Evolutionary conservation across 2,888 invertebrate genomes (phyloP).

Genomic region (Drosophila acutilabella): DNA sequence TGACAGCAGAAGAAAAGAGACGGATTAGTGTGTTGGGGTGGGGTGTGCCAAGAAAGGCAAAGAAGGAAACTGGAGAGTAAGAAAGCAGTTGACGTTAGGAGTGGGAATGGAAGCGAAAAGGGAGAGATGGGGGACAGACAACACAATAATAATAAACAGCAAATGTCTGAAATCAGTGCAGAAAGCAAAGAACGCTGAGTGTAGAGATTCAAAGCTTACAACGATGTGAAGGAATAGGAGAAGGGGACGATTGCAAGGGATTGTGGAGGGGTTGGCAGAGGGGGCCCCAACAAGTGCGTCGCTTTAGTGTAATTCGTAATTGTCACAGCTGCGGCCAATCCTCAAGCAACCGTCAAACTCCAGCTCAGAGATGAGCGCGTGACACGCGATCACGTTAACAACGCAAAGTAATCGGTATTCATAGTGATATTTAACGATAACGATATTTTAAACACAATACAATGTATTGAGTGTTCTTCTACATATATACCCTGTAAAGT

Average conservation of each 20-base stretch:
- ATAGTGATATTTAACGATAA: background rate
- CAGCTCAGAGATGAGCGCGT: slow-evolving; percentile 26
- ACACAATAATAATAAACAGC: slow-evolving; percentile 44
- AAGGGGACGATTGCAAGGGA: background rate
- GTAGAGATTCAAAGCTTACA: background rate
- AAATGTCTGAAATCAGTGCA: slow-evolving; percentile 57
- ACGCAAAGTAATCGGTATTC: background rate
- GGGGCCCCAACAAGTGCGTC: slow-evolving; percentile 30
- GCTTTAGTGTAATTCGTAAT: slow-evolving; percentile 20
- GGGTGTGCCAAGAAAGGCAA: background rate
- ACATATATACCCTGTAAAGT: background rate
- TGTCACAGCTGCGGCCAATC: slow-evolving; percentile 50
- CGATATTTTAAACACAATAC: no score
- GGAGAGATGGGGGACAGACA: background rate
- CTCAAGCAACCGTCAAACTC: slow-evolving; percentile 39
- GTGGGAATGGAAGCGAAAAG: no score
- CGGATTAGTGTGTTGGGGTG: background rate
- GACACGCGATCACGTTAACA: background rate
- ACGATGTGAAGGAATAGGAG: no score
- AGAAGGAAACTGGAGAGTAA: background rate
- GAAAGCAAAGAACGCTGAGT: slow-evolving; percentile 6
- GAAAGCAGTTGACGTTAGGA: background rate
- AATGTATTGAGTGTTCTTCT: no score
- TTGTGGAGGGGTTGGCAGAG: background rate
- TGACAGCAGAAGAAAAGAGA: slow-evolving; percentile 10